Base-by-base conservation (phyloP, 2,113 vertebrate genomes). In the Prietella phreatophila region DNA sequence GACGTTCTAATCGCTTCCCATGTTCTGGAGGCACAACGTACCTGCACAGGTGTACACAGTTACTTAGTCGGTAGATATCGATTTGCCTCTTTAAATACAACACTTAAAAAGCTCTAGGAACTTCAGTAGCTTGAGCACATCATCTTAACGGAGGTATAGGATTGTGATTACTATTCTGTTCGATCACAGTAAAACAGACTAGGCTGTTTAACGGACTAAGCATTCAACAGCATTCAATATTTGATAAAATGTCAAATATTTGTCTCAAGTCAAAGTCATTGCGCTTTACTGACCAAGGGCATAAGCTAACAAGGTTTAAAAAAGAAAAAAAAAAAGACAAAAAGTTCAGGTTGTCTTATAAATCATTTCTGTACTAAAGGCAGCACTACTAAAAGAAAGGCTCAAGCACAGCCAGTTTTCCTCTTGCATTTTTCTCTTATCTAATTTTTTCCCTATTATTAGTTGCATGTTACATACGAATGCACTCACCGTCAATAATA, bases 21-120 rank as follows among this genome's bases (percentile, higher is more conserved):
- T 99, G 97, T 86, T 99, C 98, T 11, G 98, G 98, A 39, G 98
- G 98, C 20, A 99, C 96, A 0, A 96, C 95, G 39, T 99, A 99
- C 98, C 98, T 99, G 86, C 19, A 87, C 27, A 83, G 65, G 13
- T 67, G 15, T 2, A 80, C 4, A 14, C 2, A 71, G 85, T 85
- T 15, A 75, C 27, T 80, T 53, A 78, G 75, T 82, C 33, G 25
- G 9, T 58, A 15, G 14, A 27, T 39, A 58, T 15, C 17, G 13
- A 11, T 56, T 73, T 85, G 67, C 50, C 30, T 50, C 27, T 73
- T 56, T 75, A 61, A 71, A 84, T 36, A 3, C 50, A 53, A 55
- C 36, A 27, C 17, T 11, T 20, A 33, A 75, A 75, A 25, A 69
- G n/a, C n/a, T 73, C 6, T 22, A 10, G 30, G 0, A 71, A 36